Conservation (phyloP, 2,113 vertebrate genomes). For the Otocyon megalotis region DNA sequence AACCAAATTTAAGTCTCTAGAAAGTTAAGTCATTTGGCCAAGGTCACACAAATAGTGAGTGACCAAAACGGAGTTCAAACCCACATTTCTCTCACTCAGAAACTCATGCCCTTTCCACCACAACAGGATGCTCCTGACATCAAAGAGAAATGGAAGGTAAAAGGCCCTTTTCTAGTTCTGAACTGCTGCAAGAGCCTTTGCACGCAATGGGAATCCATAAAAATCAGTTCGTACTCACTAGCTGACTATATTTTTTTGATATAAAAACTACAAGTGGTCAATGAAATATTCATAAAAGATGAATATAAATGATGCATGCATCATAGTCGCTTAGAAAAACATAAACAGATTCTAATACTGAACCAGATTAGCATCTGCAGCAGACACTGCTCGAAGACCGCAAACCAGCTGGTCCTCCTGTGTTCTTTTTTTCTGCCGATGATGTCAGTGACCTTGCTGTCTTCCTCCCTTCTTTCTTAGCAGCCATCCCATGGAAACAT, state of each 20-base stretch:
- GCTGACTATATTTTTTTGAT: background rate
- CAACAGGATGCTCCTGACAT: background rate
- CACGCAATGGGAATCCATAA: background rate
- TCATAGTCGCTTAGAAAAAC: background rate
- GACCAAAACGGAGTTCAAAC: background rate
- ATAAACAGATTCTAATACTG: background rate
- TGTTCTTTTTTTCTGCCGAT: background rate
- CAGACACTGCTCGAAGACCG: background rate
- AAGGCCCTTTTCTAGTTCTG: rapidly evolving
- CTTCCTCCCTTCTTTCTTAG: background rate
- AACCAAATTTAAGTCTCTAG: background rate
- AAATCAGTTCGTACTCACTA: background rate
- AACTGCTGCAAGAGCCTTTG: background rate
- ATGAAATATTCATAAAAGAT: background rate
- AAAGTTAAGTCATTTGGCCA: background rate
- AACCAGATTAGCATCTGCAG: background rate
- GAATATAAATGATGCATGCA: background rate
- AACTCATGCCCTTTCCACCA: background rate
- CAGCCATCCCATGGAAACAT: background rate
- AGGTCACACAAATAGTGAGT: background rate
- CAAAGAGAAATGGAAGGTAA: background rate
- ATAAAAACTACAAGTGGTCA: background rate
- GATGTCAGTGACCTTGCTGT: background rate
- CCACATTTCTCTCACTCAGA: background rate
- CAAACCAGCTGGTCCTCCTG: rapidly evolving